phyloP scores from a whole-genome alignment of 1,140 invertebrate species.

The Brachionus angularis region DNA sequence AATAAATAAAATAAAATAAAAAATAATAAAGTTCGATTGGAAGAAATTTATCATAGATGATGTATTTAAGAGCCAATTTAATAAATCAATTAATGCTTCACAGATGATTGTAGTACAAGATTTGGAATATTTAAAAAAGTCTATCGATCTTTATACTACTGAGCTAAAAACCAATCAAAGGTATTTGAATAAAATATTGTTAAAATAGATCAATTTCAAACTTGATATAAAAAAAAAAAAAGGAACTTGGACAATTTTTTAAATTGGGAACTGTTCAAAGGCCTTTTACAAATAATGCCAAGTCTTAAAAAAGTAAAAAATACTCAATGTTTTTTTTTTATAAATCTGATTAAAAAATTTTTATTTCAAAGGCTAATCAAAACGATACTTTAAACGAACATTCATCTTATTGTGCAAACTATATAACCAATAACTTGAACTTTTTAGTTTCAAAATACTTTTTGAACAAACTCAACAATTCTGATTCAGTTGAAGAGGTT shows the following conservation, averaged over 20 bases:
- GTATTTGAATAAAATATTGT: neutral
- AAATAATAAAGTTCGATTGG: slow-evolving; percentile 5
- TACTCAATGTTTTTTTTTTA: neutral
- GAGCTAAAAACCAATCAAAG: neutral
- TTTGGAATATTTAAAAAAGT: neutral
- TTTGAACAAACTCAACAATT: no score
- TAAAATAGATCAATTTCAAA: neutral
- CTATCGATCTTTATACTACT: neutral
- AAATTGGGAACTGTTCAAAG: slow-evolving; percentile 2
- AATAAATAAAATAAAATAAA: no score
- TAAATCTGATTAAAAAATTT: neutral
- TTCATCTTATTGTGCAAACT: no score
- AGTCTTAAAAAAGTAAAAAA: no score
- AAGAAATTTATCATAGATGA: neutral
- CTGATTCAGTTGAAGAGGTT: no score
- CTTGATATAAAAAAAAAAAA: no score
- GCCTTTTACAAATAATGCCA: no score
- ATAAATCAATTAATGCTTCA: neutral
- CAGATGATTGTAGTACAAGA: neutral
- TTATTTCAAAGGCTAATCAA: neutral
- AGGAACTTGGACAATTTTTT: slow-evolving; percentile 10
- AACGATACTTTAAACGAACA: no score
- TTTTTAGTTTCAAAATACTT: no score
- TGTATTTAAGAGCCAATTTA: neutral
- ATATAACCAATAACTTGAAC: no score